phyloP scores from a whole-genome alignment of 2,797 vertebrate species.

The Pseudopleuronectes americanus region DNA sequence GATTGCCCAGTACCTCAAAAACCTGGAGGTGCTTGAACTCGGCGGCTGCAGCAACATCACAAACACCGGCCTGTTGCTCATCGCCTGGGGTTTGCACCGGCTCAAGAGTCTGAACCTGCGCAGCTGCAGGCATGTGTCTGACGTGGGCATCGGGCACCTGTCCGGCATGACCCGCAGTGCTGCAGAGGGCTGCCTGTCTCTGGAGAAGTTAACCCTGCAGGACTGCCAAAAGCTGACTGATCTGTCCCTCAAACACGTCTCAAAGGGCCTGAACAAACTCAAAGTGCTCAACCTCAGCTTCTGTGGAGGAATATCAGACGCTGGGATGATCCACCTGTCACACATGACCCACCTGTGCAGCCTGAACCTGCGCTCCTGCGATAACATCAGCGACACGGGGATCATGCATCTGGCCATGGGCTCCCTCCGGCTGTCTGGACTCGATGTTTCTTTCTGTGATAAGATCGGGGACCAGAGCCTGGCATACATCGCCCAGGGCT shows the following conservation, averaged over 20 bases:
- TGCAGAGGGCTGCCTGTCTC: constrained; percentile 94
- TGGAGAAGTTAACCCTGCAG: constrained; percentile 97
- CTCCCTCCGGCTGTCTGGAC: constrained; percentile 91
- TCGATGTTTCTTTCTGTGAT: constrained; percentile 98
- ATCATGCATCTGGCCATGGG: constrained; percentile 99
- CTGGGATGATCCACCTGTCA: constrained; percentile 96
- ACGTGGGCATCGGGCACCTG: constrained; percentile 97
- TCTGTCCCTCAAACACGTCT: constrained; percentile 95
- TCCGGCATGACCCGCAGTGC: constrained; percentile 97
- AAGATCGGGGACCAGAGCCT: constrained; percentile 98
- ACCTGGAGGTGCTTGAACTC: constrained; percentile 96
- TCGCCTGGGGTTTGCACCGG: constrained; percentile 96
- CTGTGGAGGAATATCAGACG: constrained; percentile 97
- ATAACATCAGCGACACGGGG: constrained; percentile 98
- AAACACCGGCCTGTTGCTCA: constrained; percentile 94
- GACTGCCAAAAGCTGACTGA: constrained; percentile 99
- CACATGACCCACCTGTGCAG: constrained; percentile 95
- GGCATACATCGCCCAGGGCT: constrained; percentile 96
- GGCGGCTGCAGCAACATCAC: constrained; percentile 99
- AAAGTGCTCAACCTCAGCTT: constrained; percentile 97
- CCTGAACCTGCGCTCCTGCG: constrained; percentile 96
- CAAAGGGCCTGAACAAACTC: constrained; percentile 93
- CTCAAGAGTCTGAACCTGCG: constrained; percentile 98
- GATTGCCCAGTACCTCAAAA: constrained; percentile 97
- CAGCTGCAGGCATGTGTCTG: constrained; percentile 97